A percentile compares a stretch with the other conserved stretches of the same genome.
These are phyloP conservation scores for Chloroclysta siterata DNA, from an alignment of 2,888 invertebrate species.

Conservation along the genomic window DNA sequence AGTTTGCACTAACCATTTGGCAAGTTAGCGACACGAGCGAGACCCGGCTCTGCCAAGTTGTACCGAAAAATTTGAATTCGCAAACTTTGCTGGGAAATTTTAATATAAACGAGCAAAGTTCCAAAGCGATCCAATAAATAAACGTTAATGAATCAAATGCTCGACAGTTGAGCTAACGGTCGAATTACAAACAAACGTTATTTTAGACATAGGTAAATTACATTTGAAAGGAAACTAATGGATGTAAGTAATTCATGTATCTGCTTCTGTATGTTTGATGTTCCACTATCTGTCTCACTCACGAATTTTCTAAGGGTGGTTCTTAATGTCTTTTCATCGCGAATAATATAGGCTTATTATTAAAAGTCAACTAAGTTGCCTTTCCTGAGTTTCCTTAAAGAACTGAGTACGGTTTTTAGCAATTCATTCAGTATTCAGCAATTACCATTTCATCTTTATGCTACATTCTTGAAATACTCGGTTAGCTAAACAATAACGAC, in stretches of 20 bases:
- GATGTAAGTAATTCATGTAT: too few species aligned
- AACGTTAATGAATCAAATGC: conserved; percentile 63
- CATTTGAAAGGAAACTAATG: background rate
- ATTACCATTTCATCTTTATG: conserved; percentile 3
- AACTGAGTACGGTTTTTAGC: background rate
- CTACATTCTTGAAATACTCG: conserved; percentile 12
- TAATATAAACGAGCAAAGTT: conserved; percentile 66
- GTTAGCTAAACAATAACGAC: conserved; percentile 15
- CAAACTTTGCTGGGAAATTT: conserved; percentile 57
- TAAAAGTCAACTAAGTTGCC: too few species aligned
- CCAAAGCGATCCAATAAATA: conserved; percentile 62
- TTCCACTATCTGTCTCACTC: too few species aligned
- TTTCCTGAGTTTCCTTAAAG: background rate
- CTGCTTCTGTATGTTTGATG: too few species aligned
- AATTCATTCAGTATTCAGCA: too few species aligned
- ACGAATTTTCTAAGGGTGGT: background rate
- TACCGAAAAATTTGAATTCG: conserved; percentile 52
- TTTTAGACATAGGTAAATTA: conserved; percentile 20
- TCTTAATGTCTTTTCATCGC: too few species aligned
- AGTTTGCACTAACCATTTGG: conserved; percentile 37
- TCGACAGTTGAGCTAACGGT: conserved; percentile 51
- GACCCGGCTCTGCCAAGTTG: conserved; percentile 37
- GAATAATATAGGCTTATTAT: too few species aligned
- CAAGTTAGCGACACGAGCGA: conserved; percentile 28
- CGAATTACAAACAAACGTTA: conserved; percentile 52